Evolutionary conservation across 1,140 invertebrate genomes (phyloP), one percentile per base, ranked within the genome.

Genomic region (Drosophila hydei): DNA sequence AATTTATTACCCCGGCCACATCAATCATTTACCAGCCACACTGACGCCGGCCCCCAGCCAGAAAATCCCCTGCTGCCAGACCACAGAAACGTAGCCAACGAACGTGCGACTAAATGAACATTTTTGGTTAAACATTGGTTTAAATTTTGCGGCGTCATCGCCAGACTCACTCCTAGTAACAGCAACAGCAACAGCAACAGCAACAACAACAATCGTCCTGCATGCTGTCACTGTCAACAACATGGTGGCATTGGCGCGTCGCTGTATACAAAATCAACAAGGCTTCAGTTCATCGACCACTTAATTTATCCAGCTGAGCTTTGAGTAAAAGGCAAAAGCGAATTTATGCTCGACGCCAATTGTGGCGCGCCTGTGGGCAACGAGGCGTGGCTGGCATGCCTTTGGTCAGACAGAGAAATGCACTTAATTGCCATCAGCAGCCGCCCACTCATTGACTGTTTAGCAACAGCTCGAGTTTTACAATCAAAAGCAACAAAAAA

Each of bases 281-380:
- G 88, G 88, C 79, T 90, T 79, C 88, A 90, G 88, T 90, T 90
- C 88, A 90, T 90, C 88, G 88, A 90, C 88, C 88, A 90, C 88
- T 90, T 90, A 90, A 90, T 90, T 90, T 90, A 90, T 90, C 88
- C 88, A 75, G 81, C 81, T 90, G 83, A 90, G 88, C 88, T 84
- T 88, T 90, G 81, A 90, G 87, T 63, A 80, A 33, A 77, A 73
- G 69, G 64, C 80, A 85, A 85, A 79, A 83, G 70, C 84, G 76
- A 81, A 85, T 79, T 85, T 79, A 75, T 79, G 77, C 50, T 50
- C 25, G 60, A 59, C 56, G 62, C 62, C 45, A 63, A 67, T 67
- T 40, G 19, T 33, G 45, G 45, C 9, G 45, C 19, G 36, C 14
- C 12, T 40, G 30, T 14, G 30, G 45, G 42, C 23, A 42, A 21